phyloP scores from a whole-genome alignment of 2,888 invertebrate genomes.

The Melinaea marsaeus region DNA sequence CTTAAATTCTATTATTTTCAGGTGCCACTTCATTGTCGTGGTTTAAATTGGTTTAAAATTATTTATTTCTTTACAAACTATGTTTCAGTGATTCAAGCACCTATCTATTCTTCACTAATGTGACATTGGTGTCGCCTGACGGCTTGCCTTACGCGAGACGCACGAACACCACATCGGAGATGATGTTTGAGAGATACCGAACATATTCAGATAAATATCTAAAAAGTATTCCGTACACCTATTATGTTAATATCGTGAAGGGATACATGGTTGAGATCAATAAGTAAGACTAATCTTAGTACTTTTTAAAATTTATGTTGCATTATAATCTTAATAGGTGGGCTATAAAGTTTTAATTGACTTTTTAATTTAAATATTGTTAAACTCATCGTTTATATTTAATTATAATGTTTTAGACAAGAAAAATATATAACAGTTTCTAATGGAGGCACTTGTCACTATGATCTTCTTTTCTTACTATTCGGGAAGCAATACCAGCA shows the following conservation, averaged over 20 bases:
- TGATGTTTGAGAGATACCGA: slow-evolving; percentile 72
- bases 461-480: slow-evolving; percentile 77
- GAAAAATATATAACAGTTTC: slow-evolving; percentile 72
- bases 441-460: slow-evolving; percentile 59
- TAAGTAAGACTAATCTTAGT: slow-evolving; percentile 53
- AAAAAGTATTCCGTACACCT: slow-evolving; percentile 78
- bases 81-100: slow-evolving; percentile 56
- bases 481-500: slow-evolving; percentile 78
- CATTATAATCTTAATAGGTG: too few species aligned
- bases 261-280: slow-evolving; percentile 77
- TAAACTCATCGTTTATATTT: too few species aligned
- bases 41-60: slow-evolving; percentile 1
- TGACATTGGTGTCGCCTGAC: slow-evolving; percentile 82
- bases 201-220: slow-evolving; percentile 68
- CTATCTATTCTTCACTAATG: slow-evolving; percentile 80
- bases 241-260: slow-evolving; percentile 81
- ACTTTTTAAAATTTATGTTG: background rate
- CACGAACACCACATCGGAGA: slow-evolving; percentile 48
- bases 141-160: slow-evolving; percentile 68
- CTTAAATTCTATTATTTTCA: slow-evolving; percentile 76
- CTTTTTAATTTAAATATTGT: too few species aligned
- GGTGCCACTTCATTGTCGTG: slow-evolving; percentile 44
- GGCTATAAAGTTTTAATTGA: background rate
- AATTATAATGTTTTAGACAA: slow-evolving; percentile 48
- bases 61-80: background rate